These are phyloP conservation scores for Rhizoglyphus robini DNA, from an alignment of 1,140 invertebrate genomes.

Conservation along the genomic window DNA sequence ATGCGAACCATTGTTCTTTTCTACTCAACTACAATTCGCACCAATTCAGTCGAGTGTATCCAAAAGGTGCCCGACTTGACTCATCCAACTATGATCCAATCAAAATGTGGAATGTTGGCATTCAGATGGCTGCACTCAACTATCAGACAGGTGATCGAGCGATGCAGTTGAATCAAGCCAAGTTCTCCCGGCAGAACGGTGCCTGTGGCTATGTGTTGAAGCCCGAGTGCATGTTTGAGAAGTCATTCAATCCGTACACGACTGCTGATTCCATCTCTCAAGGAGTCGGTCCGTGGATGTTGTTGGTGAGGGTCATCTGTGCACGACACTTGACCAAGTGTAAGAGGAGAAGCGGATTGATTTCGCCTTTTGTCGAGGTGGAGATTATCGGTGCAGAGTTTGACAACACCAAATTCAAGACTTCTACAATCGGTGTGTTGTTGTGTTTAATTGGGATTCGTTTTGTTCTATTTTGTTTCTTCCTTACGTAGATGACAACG, in stretches of 20 bases:
- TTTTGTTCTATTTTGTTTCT: not conserved
- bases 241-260: constrained; percentile 60
- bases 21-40: constrained; percentile 51
- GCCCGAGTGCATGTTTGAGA: constrained; percentile 71
- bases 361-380: constrained; percentile 86
- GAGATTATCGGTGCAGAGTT: constrained; percentile 83
- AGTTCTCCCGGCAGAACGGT: constrained; percentile 73
- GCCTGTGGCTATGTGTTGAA: constrained; percentile 86
- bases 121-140: constrained; percentile 93
- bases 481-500: constrained; percentile 72
- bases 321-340: not conserved
- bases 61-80: constrained; percentile 74
- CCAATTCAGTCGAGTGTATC: constrained; percentile 83
- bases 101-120: constrained; percentile 85
- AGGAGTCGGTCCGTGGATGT: constrained; percentile 47
- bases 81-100: constrained; percentile 94
- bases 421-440: constrained; percentile 47
- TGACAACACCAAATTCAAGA: constrained; percentile 68
- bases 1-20: constrained; percentile 58
- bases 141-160: constrained; percentile 91
- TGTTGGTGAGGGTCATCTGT: constrained; percentile 48
- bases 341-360: constrained; percentile 45
- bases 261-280: constrained; percentile 40
- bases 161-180: constrained; percentile 87
- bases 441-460: not conserved